A percentile compares a stretch with the other conserved stretches of the same genome.
Evolutionary conservation across 2,888 invertebrate species (phyloP).

Genomic region (Creontiades dilutus): DNA sequence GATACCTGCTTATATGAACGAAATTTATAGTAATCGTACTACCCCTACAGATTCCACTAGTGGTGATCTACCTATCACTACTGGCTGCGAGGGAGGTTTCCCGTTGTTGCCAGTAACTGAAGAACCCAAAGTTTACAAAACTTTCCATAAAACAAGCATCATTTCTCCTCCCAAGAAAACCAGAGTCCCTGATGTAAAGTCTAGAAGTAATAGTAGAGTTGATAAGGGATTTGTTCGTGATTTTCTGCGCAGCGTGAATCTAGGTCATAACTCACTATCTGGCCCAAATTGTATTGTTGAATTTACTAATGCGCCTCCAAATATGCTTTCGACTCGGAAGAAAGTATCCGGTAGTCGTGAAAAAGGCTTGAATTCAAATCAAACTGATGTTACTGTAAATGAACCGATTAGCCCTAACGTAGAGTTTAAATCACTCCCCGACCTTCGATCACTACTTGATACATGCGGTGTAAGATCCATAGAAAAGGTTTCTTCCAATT

Average conservation of each 20-base stretch:
- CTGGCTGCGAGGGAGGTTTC: neutral
- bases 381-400: neutral
- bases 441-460: neutral
- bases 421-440: neutral
- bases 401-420: neutral
- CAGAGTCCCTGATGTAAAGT: neutral
- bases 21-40: constrained; percentile 4
- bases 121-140: constrained; percentile 11
- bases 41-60: neutral
- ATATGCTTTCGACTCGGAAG: neutral
- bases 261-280: neutral
- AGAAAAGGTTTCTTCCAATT: neutral
- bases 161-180: neutral
- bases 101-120: constrained; percentile 5
- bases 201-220: neutral
- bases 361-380: neutral
- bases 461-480: neutral
- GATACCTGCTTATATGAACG: constrained; percentile 48
- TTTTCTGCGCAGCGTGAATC: neutral
- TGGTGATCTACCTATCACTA: neutral
- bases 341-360: neutral
- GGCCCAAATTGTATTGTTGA: neutral
- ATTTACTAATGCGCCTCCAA: neutral
- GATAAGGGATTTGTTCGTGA: constrained; percentile 23
- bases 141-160: neutral